Evolutionary conservation across 2,888 invertebrate genomes (phyloP), one percentile per base, ranked within the genome.

Genomic region (Nemoura dubitans): DNA sequence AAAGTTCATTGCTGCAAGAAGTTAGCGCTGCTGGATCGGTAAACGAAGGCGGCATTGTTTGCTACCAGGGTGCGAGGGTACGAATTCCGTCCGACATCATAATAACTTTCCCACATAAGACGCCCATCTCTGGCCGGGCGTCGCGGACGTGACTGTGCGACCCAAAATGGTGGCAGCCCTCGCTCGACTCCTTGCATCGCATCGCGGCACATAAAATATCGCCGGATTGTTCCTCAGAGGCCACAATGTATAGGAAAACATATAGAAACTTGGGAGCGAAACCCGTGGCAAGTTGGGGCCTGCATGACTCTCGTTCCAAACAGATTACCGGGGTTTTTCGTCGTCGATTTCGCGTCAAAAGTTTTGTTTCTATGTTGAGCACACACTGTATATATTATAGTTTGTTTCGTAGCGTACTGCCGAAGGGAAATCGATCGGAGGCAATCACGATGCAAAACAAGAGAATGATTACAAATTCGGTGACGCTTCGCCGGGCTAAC

Each of bases 381-480:
- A 21, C 21, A 3, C 59, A 59, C 59, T 21, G 59, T 59, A 14
- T 59, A 7, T 21, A 21, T 7, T 59, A 7, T 14, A 59, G 59
- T 59, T 10, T 36, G 10, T 3, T 36, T 6, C 36, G n/a, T n/a
- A n/a, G n/a, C n/a, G n/a, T n/a, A n/a, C n/a, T n/a, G n/a, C 36
- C 36, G 36, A 36, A 59, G 59, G 21, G 59, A 59, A 59, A 59
- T 59, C 59, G 59, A 59, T 59, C 21, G 1, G 59, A 6, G 59
- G 59, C 59, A 59, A 59, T 59, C 59, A 59, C 59, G 59, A 59
- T 59, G 59, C 59, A 59, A 59, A 59, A 59, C 59, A 59, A 59
- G 59, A 21, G 59, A 59, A 59, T 59, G 59, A 59, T 59, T 59
- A 59, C 59, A 59, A 59, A 59, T 59, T 59, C 14, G 59, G 59